Conservation (phyloP, 2,113 vertebrate genomes). For the Neomonachus schauinslandi region DNA sequence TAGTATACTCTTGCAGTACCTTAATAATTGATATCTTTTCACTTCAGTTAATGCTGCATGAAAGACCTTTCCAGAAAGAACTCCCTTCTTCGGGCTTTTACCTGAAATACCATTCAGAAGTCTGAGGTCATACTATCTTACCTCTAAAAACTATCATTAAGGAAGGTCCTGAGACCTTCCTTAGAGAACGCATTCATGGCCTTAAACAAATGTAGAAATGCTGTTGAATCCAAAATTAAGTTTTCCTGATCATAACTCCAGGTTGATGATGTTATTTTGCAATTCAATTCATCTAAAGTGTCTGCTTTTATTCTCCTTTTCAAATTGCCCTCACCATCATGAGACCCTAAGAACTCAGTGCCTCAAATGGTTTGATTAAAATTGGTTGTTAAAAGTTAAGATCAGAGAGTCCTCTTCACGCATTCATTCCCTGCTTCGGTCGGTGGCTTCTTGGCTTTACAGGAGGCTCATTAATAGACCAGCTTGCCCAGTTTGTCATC, state of each 20-base stretch:
- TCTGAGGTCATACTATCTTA: neutral
- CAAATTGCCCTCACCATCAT: slow-evolving; percentile 70
- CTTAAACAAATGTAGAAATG: neutral
- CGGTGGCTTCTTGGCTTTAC: slow-evolving; percentile 81
- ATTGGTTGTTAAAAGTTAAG: slow-evolving; percentile 85
- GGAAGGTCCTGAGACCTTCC: neutral
- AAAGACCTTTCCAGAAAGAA: neutral
- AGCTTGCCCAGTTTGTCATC: slow-evolving; percentile 87
- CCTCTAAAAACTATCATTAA: neutral
- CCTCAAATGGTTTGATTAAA: slow-evolving; percentile 86
- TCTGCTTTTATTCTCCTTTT: slow-evolving; percentile 78
- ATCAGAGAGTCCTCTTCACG: slow-evolving; percentile 85
- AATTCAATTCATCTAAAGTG: slow-evolving; percentile 66
- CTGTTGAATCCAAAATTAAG: slow-evolving; percentile 34
- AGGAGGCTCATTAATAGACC: slow-evolving; percentile 88
- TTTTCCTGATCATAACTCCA: slow-evolving; percentile 64
- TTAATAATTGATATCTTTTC: neutral
- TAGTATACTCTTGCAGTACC: neutral
- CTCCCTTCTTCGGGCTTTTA: neutral
- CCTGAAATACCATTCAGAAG: neutral
- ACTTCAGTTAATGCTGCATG: neutral
- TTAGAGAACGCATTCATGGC: neutral
- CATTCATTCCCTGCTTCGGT: slow-evolving; percentile 68
- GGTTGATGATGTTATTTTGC: slow-evolving; percentile 70
- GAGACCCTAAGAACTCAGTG: slow-evolving; percentile 74